These are phyloP conservation scores for Cyphomyrus discorhynchus DNA, from an alignment of 2,113 vertebrate species.

Conservation along the genomic window DNA sequence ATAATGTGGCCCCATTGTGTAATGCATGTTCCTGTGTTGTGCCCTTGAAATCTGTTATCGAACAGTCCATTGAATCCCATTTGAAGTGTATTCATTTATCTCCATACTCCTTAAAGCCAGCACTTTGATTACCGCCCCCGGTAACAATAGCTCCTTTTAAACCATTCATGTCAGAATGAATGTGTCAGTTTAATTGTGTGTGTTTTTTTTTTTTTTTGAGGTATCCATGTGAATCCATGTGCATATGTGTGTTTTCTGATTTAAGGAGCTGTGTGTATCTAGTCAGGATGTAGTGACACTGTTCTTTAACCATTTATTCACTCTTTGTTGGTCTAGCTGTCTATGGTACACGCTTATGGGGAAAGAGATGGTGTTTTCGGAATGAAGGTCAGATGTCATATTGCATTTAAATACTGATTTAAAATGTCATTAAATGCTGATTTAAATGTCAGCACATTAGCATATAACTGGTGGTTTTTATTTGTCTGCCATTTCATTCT, in stretches of 20 bases:
- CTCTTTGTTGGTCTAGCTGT: not conserved
- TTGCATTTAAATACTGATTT: slow-evolving; percentile 1
- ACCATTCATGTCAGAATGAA: not conserved
- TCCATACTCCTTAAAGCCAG: not conserved
- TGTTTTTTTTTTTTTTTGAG: not conserved
- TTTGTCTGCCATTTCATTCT: not conserved
- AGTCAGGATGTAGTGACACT: not conserved
- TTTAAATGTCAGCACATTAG: slow-evolving; percentile 8
- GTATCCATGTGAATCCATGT: not conserved
- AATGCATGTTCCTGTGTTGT: not conserved
- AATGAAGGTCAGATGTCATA: slow-evolving; percentile 14
- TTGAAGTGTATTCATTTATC: not conserved
- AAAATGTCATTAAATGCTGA: slow-evolving; percentile 13
- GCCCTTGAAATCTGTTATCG: slow-evolving; percentile 1
- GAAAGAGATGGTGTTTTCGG: not conserved
- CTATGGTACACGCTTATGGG: not conserved
- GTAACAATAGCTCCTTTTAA: not conserved
- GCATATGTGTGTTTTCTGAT: not conserved
- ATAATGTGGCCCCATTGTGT: not conserved
- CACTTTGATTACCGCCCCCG: not conserved
- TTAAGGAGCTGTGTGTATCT: not conserved
- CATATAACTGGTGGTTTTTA: slow-evolving; percentile 10
- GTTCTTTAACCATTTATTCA: not conserved
- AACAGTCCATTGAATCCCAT: not conserved
- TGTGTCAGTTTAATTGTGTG: not conserved